Conservation (phyloP, 2,888 invertebrate species). For the Pristionchus arcanus region DNA sequence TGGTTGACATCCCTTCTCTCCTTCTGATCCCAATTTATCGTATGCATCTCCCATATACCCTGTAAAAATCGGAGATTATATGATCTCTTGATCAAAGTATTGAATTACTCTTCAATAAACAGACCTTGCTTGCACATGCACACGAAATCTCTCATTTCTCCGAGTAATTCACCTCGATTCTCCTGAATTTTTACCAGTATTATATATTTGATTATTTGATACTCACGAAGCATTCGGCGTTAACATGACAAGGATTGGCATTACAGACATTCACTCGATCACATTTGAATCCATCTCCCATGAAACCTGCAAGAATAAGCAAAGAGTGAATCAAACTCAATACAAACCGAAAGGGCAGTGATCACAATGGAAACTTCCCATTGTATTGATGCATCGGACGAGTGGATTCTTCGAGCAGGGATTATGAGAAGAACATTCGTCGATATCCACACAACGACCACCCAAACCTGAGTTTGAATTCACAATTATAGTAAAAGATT, state of each 20-base stretch:
- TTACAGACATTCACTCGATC: not conserved
- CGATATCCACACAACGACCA: not conserved
- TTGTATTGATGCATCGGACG: not conserved
- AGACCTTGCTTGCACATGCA: not conserved
- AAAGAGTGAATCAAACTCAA: not conserved
- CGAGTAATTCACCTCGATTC: not conserved
- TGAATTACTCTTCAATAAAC: not conserved
- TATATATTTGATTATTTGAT: not conserved
- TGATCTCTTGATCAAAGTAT: not conserved
- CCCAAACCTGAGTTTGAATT: not conserved
- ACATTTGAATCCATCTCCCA: not conserved
- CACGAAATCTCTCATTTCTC: not conserved
- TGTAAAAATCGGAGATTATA: not conserved
- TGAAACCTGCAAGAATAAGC: not conserved
- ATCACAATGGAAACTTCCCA: slow-evolving; percentile 4
- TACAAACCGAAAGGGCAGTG: slow-evolving; percentile 6
- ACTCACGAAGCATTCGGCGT: slow-evolving; percentile 1
- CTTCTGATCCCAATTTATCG: not conserved
- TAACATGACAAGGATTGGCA: not conserved
- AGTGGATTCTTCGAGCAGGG: not conserved
- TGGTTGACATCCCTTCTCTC: not conserved
- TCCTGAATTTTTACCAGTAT: not conserved
- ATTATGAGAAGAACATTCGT: not conserved
- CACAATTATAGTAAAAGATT: not conserved
- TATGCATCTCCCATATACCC: not conserved